phyloP scores from a whole-genome alignment of 2,797 vertebrate genomes.

The Phrynocephalus guinanensis region DNA sequence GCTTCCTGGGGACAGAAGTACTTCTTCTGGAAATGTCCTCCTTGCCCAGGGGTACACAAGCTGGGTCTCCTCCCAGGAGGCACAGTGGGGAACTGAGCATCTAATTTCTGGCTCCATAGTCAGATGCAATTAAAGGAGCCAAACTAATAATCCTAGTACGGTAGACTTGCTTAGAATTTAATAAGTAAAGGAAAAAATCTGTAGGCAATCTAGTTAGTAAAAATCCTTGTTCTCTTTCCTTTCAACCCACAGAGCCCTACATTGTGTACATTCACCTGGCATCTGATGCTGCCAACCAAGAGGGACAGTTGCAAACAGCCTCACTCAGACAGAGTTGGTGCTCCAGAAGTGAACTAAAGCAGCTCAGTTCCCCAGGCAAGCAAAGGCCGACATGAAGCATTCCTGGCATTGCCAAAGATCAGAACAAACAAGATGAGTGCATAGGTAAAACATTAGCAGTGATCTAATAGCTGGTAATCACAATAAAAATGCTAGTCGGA shows the following conservation, averaged over 20 bases:
- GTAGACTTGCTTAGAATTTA: slow-evolving; percentile 59
- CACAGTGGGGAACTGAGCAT: no score
- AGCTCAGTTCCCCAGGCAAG: background rate
- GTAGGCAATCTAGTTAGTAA: slow-evolving; percentile 42
- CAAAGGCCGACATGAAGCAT: slow-evolving; percentile 10
- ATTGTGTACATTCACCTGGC: slow-evolving; percentile 24
- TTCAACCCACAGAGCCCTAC: slow-evolving; percentile 62
- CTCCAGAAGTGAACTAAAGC: slow-evolving; percentile 28
- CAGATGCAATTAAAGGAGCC: slow-evolving; percentile 53
- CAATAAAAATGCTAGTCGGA: background rate
- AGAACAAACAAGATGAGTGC: background rate
- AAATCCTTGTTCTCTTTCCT: slow-evolving; percentile 59
- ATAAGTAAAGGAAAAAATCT: slow-evolving; percentile 52
- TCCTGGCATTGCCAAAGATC: background rate
- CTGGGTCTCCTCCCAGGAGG: no score
- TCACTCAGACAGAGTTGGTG: background rate
- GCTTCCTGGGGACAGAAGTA: no score
- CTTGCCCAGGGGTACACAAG: no score
- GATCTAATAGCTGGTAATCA: background rate
- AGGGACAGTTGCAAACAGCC: background rate
- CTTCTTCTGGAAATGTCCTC: no score
- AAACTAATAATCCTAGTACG: background rate
- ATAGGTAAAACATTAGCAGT: background rate
- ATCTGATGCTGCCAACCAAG: slow-evolving; percentile 58
- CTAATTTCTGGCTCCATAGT: no score